Evolutionary conservation across 92 coral and sea anemone species (phyloP), one percentile per base, ranked within the genome.

Genomic region (Phenganax subtilis): DNA sequence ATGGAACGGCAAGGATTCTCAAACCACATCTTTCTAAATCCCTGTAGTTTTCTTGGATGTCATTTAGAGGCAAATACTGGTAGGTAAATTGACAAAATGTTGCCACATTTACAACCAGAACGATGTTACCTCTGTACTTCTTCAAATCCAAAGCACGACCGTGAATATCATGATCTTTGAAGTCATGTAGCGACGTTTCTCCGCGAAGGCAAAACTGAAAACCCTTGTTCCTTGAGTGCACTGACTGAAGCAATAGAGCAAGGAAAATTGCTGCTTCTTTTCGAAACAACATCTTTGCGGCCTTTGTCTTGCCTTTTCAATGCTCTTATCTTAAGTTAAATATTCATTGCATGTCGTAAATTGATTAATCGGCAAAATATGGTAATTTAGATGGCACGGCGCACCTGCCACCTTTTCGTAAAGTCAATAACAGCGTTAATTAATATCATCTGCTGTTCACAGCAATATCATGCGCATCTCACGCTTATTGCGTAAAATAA

Each of bases 1-100:
- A 91, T 3, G 96, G 96, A 62, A 89, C 85, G 5, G 90, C 89
- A 47, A 87, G 73, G 9, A 91, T 83, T 77, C 71, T 88, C 30
- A 91, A 84, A 52, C 88, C 88, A 71, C 96, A 91, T n/a, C 89
- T 74, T 31, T 71, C 76, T 3, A 66, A 56, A 25, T 81, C 65
- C 16, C 75, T 71, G 30, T 85, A 91, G 10, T 81, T 83, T 37
- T 87, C 84, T 55, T 87, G 82, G 62, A 91, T 81, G 70, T 82
- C 89, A 82, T 91, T 91, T 89, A 91, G 73, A 74, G 85, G 88
- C n/a, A 75, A 72, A 63, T 91, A 91, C 71, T 91, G 96, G 66
- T 59, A 66, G 28, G 96, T 91, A 60, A 84, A 84, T 9, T 87
- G 88, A 82, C 96, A 91, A 70, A 89, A 91, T 10, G 92, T 89